phyloP scores from a whole-genome alignment of 1,140 invertebrate genomes.

The Eueides isabella region DNA sequence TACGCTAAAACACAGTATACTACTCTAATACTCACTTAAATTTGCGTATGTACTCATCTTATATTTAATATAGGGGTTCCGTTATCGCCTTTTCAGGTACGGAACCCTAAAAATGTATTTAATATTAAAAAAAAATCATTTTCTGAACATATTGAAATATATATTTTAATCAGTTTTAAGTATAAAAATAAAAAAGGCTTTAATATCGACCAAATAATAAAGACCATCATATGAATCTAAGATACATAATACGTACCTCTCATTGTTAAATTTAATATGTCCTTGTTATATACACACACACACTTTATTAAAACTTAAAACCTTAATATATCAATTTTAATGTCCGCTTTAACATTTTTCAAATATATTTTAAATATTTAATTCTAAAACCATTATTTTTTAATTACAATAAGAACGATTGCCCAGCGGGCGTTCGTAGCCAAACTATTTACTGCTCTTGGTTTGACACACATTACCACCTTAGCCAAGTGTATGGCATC shows the following conservation, averaged over 20 bases:
- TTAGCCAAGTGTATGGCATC: constrained; percentile 39
- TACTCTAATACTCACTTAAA: no score
- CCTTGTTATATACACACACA: not conserved
- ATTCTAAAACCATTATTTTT: not conserved
- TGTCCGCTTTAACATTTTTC: not conserved
- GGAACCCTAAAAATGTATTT: no score
- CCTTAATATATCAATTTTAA: not conserved
- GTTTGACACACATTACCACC: constrained; percentile 46
- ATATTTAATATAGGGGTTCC: no score
- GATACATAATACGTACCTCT: not conserved
- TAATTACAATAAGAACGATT: constrained; percentile 4
- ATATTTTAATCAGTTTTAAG: not conserved
- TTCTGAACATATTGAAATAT: no score
- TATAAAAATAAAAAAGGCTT: not conserved
- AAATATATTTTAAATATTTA: not conserved
- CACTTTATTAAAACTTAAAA: not conserved
- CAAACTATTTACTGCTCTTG: constrained; percentile 32
- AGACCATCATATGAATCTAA: not conserved
- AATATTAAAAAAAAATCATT: no score
- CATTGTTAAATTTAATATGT: not conserved
- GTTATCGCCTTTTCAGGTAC: no score
- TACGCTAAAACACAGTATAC: no score
- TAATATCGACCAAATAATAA: not conserved
- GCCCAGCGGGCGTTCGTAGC: constrained; percentile 28
- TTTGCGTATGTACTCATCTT: no score